These are phyloP conservation scores for Himalopsyche tibetana DNA, from an alignment of 2,888 invertebrate genomes.

Conservation along the genomic window DNA sequence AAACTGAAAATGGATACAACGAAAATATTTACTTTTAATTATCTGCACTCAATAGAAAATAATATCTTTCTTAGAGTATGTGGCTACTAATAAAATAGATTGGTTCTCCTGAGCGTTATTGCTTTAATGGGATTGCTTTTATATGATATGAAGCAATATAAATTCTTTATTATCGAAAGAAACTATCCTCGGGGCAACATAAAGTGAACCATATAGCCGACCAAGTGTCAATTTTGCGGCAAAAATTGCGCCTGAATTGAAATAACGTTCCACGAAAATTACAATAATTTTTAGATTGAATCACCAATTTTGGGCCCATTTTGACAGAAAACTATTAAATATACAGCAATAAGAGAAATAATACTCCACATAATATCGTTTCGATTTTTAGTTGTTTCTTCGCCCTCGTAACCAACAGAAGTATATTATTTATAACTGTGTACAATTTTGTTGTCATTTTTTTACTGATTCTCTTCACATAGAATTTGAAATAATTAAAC, in stretches of 20 bases:
- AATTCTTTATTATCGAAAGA: slow-evolving; percentile 27
- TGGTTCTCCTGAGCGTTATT: slow-evolving; percentile 45
- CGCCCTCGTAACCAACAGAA: too few species aligned
- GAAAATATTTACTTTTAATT: neutral
- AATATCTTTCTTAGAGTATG: neutral
- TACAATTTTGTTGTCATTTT: too few species aligned
- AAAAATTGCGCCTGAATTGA: slow-evolving; percentile 7
- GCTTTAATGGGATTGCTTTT: slow-evolving; percentile 52
- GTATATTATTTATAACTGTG: too few species aligned
- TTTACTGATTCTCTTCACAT: too few species aligned
- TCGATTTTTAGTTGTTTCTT: too few species aligned
- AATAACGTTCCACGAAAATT: neutral
- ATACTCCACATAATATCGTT: too few species aligned
- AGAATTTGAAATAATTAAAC: too few species aligned
- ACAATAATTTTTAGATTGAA: too few species aligned
- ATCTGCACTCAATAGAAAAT: neutral
- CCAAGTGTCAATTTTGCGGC: slow-evolving; percentile 19
- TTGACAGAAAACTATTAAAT: too few species aligned
- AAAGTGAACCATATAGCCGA: neutral
- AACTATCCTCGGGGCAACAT: slow-evolving; percentile 5
- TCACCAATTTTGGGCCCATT: too few species aligned
- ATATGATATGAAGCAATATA: slow-evolving; percentile 22
- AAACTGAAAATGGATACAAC: neutral
- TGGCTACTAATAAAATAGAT: slow-evolving; percentile 43
- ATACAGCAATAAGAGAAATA: too few species aligned